Base-by-base conservation (phyloP, 2,888 invertebrate genomes). In the Polyploca ridens region DNA sequence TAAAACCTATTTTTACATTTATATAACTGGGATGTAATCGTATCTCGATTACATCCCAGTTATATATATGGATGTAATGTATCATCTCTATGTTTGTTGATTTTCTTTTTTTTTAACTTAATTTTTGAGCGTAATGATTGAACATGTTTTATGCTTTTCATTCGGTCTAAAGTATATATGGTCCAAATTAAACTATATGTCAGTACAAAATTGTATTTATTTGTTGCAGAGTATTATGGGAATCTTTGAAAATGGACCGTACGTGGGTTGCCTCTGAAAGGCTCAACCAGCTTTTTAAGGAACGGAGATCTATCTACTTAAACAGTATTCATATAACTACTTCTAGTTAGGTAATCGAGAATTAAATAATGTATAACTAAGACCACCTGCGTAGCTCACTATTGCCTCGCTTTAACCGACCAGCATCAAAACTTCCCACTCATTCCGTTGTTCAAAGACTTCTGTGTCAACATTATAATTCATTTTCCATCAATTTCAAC, bases 261-360 rank as follows among this genome's bases (percentile, higher is more conserved):
- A 78, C 77, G 76, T 76, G 77, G 78, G 83, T 75, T 83, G 86
- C 86, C 84, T 84, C 84, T 86, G 69, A 76, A 84, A 86, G 85
- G 82, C 81, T 84, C 84, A 84, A 79, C 80, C 86, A 82, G 84
- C 84, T 86, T 85, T 84, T 81, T 76, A 86, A 81, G 90, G 91
- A 91, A 91, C 81, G 86, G 90, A 90, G 93, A 93, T 92, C 92
- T 93, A 90, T 90, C 88, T 89, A 90, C 86, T 86, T 84, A 86
- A 92, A 91, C 93, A 93, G 93, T 93, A 93, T 93, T 93, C 90
- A 85, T 88, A 85, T 85, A 86, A 87, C 89, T 91, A 91, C 89
- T 87, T 92, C 82, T 86, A 89, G 83, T 84, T 86, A 89, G 75
- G 79, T 86, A 81, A 84, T 81, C 73, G 77, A 81, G 74, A 81